phyloP scores from a whole-genome alignment of 2,888 invertebrate genomes.

The Melinopterus prodromus region DNA sequence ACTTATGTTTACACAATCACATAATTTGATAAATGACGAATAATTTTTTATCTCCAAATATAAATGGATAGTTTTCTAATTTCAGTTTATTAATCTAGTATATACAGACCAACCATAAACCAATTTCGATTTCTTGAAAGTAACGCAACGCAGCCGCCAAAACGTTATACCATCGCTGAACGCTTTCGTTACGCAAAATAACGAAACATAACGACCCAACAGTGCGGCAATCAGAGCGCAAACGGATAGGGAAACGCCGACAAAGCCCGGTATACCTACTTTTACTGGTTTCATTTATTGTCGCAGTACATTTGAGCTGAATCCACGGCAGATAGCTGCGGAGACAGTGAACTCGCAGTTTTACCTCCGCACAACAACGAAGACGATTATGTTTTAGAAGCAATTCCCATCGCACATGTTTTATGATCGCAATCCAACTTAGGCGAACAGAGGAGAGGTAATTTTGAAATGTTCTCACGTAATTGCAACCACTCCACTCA shows the following conservation, averaged over 20 bases:
- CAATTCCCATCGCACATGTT: neutral
- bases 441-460: conserved; percentile 17
- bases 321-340: neutral
- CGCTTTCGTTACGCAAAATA: conserved; percentile 17
- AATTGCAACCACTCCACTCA: conserved; percentile 19
- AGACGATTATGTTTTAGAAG: neutral
- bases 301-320: neutral
- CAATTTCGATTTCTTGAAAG: neutral
- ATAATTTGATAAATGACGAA: too few relatives aligned
- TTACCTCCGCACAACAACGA: neutral
- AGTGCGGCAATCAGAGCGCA: conserved; percentile 21
- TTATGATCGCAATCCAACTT: neutral
- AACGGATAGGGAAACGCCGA: conserved; percentile 13
- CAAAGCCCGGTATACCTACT: conserved; percentile 9
- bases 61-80: too few relatives aligned
- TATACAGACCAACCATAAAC: neutral
- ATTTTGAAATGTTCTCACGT: conserved; percentile 34
- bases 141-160: neutral
- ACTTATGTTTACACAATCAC: too few relatives aligned
- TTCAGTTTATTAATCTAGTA: neutral
- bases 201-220: conserved; percentile 9
- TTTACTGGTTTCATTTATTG: conserved; percentile 20
- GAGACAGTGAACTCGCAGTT: neutral
- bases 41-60: too few relatives aligned
- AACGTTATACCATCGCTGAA: neutral